Evolutionary conservation across 2,113 vertebrate genomes (phyloP).

Genomic region (Circaetus gallicus): DNA sequence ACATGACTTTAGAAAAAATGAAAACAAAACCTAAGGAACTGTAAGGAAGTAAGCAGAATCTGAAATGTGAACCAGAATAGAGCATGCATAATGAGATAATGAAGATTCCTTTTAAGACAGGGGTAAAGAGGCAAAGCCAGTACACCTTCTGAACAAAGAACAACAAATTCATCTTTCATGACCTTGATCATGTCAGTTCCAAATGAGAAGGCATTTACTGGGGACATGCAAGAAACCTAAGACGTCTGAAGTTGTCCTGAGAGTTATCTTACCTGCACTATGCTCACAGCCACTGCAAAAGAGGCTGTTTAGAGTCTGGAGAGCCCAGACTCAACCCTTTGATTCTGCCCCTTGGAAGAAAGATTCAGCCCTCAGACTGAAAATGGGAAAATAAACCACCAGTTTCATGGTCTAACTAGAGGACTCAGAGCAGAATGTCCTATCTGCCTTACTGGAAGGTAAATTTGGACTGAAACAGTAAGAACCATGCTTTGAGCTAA

Average conservation of each 20-base stretch:
- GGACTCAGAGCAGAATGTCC: not conserved
- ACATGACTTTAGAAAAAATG: constrained; percentile 5
- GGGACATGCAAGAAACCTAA: not conserved
- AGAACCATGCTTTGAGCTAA: not conserved
- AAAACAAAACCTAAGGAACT: constrained; percentile 2
- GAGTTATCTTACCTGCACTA: not conserved
- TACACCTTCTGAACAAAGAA: not conserved
- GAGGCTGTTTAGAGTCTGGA: not conserved
- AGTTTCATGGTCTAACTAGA: not conserved
- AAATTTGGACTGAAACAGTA: not conserved
- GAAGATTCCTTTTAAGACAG: not conserved
- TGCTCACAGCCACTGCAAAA: not conserved
- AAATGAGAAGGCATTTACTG: not conserved
- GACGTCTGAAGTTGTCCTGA: not conserved
- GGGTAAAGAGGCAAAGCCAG: not conserved
- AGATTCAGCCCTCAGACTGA: not conserved
- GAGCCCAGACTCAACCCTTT: not conserved
- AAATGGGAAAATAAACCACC: not conserved
- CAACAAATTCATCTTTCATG: not conserved
- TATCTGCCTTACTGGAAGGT: not conserved
- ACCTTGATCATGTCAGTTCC: not conserved
- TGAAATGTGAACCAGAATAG: not conserved
- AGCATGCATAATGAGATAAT: not conserved
- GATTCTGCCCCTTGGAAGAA: not conserved
- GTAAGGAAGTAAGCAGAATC: constrained; percentile 1